A percentile compares a stretch with the other conserved stretches of the same genome.
phyloP scores from a whole-genome alignment of 2,113 vertebrate genomes.

The Cynoglossus semilaevis region DNA sequence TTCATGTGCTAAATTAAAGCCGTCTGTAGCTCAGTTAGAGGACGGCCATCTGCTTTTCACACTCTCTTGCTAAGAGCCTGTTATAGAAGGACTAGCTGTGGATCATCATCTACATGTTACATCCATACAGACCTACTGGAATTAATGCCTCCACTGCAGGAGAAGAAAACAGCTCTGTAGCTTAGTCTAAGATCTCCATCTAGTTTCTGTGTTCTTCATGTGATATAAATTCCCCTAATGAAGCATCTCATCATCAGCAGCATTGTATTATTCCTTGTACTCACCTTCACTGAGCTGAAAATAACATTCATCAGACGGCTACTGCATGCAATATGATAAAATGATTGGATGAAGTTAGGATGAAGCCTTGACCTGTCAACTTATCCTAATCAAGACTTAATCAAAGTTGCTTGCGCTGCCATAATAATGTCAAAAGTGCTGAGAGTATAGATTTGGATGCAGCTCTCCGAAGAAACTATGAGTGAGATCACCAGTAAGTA shows the following conservation, averaged over 20 bases:
- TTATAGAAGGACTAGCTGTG: conserved; percentile 46
- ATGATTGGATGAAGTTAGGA: no score
- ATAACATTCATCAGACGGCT: no score
- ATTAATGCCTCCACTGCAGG: conserved; percentile 49
- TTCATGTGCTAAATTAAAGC: conserved; percentile 72
- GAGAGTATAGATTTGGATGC: no score
- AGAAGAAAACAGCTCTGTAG: conserved; percentile 13
- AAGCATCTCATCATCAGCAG: conserved; percentile 29
- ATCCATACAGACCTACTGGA: conserved; percentile 67
- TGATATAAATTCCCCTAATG: conserved; percentile 14
- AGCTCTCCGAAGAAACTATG: no score
- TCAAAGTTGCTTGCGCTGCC: no score
- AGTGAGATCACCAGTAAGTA: no score
- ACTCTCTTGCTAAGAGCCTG: conserved; percentile 61
- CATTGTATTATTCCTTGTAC: conserved; percentile 20
- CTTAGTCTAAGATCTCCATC: conserved; percentile 8
- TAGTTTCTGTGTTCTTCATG: conserved; percentile 26
- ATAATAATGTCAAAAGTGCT: no score
- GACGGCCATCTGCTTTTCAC: conserved; percentile 68
- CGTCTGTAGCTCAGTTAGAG: conserved; percentile 48
- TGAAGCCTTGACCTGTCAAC: no score
- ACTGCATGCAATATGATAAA: no score
- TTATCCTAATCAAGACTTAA: no score
- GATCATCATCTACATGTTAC: conserved; percentile 64
- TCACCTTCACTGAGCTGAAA: conserved; percentile 9